Conservation (phyloP, 2,113 vertebrate genomes). For the sheep (Ovis aries) region DNA sequence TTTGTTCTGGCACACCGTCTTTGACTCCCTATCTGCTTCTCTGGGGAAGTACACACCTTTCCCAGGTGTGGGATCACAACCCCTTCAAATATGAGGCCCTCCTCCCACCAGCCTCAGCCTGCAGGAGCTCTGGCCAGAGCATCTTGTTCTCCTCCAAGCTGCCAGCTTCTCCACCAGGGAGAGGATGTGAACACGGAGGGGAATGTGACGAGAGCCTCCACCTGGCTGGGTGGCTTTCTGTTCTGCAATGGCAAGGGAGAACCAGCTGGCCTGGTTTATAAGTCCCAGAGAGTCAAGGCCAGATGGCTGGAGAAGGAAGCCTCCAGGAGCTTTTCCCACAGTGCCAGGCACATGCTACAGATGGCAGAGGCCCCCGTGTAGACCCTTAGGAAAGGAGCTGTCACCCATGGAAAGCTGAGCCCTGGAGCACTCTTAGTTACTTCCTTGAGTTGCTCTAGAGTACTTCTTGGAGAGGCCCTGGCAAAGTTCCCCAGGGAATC, state of each 20-base stretch:
- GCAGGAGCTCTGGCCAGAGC: not conserved
- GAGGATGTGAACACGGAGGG: fast-evolving
- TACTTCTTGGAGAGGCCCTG: not conserved
- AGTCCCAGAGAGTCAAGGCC: not conserved
- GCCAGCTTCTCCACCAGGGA: too few species aligned
- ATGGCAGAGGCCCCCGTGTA: not conserved
- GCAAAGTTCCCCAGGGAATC: not conserved
- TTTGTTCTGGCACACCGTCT: not conserved
- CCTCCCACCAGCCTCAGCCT: too few species aligned
- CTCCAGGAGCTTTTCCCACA: not conserved
- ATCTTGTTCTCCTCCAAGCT: fast-evolving
- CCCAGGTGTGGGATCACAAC: too few species aligned
- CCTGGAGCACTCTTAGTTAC: not conserved
- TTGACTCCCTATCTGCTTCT: not conserved
- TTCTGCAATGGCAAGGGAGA: not conserved
- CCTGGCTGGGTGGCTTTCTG: fast-evolving
- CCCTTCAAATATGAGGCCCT: not conserved
- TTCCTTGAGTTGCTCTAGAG: not conserved
- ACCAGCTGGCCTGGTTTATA: not conserved
- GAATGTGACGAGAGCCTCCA: not conserved
- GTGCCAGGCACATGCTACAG: not conserved
- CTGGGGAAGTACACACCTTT: not conserved
- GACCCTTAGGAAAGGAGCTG: not conserved
- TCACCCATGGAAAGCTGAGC: not conserved
- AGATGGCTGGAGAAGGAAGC: not conserved